phyloP scores from a whole-genome alignment of 2,113 vertebrate species.

The Limnothrissa miodon region DNA sequence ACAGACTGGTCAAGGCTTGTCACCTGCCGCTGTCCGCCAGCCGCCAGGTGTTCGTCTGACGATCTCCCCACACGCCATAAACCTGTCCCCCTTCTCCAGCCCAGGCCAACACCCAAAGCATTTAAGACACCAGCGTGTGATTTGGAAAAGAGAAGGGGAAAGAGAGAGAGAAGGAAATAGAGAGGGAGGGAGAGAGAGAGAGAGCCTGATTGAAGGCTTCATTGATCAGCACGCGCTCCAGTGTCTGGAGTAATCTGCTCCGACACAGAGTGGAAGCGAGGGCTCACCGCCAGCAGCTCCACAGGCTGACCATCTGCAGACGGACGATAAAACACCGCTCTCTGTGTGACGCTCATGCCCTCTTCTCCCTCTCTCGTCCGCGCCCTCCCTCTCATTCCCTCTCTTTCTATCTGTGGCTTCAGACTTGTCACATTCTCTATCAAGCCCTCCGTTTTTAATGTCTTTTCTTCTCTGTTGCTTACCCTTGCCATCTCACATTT shows the following conservation, averaged over 20 bases:
- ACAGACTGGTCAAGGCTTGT: not conserved
- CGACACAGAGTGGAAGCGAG: constrained; percentile 49
- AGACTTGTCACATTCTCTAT: not conserved
- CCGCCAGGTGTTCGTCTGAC: not conserved
- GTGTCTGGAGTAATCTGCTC: constrained; percentile 51
- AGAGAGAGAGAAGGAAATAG: not conserved
- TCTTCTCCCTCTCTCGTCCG: not conserved
- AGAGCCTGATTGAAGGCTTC: constrained; percentile 48
- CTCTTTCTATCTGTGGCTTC: not conserved
- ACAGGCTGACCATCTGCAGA: constrained; percentile 48
- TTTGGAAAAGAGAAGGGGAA: not conserved
- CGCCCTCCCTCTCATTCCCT: not conserved
- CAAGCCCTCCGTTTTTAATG: not conserved
- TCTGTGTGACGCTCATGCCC: not conserved
- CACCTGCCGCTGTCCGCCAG: not conserved
- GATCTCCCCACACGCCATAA: not conserved
- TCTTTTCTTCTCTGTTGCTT: not conserved
- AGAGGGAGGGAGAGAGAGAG: not conserved
- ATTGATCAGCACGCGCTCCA: constrained; percentile 8
- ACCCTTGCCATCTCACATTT: not conserved
- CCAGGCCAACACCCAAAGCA: not conserved
- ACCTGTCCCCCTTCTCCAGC: not conserved
- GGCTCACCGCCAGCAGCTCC: constrained; percentile 48
- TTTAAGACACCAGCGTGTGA: not conserved
- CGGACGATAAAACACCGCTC: constrained; percentile 42